Evolutionary conservation across 2,113 vertebrate species (phyloP).

Genomic region (Dendrocopos noguchii): DNA sequence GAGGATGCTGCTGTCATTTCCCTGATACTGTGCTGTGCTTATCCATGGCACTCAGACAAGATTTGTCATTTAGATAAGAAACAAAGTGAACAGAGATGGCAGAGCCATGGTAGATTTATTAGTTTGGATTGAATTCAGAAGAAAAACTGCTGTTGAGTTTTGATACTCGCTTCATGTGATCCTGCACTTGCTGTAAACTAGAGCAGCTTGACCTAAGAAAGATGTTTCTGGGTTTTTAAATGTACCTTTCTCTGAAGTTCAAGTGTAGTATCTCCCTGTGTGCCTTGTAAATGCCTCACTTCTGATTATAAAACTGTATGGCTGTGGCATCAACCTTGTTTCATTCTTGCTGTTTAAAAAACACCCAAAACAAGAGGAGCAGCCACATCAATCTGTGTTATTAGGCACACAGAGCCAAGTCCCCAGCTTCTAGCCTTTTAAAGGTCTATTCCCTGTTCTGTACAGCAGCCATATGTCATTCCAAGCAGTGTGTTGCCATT

Average conservation of each 20-base stretch:
- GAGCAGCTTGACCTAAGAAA: neutral
- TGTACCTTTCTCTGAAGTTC: neutral
- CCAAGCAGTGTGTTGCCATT: neutral
- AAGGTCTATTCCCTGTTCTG: neutral
- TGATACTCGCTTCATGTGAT: neutral
- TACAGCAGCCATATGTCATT: neutral
- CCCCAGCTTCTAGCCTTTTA: neutral
- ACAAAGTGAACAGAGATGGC: neutral
- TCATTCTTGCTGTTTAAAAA: neutral
- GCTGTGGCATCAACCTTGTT: neutral
- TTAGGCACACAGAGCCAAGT: neutral
- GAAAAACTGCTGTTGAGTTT: neutral
- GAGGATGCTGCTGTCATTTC: conserved; percentile 13
- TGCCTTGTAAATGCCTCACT: neutral
- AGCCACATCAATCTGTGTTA: neutral
- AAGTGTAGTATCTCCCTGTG: neutral
- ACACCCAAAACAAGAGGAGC: neutral
- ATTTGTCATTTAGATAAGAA: conserved; percentile 1
- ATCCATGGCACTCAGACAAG: neutral
- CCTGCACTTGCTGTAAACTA: neutral
- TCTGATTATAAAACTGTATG: neutral
- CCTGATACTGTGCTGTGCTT: neutral
- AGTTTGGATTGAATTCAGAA: neutral
- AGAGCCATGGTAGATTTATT: neutral
- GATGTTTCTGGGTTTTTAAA: neutral